Percentiles rank a stretch among this genome's conserved stretches.
Conservation (phyloP, 2,888 invertebrate genomes). For the Hirudinaria manillensis region DNA sequence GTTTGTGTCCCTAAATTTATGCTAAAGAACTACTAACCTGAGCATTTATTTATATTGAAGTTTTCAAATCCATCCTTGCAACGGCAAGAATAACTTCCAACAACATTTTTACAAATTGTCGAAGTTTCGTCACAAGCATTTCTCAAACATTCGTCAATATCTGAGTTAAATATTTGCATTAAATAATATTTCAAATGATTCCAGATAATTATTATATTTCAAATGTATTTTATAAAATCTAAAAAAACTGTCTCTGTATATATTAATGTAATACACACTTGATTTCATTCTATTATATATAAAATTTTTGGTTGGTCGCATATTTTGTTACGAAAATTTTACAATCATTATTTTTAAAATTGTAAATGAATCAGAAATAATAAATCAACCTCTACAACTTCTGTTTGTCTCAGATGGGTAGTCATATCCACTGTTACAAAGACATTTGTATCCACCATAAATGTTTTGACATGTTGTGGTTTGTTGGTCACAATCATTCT, state of each 20-base stretch:
- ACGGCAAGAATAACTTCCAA: neutral
- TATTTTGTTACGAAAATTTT: too few relatives aligned
- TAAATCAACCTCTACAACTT: too few relatives aligned
- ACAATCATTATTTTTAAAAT: too few relatives aligned
- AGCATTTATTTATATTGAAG: neutral
- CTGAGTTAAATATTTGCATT: neutral
- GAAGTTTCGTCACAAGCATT: neutral
- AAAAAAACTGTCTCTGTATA: too few relatives aligned
- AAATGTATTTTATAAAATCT: too few relatives aligned
- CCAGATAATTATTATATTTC: neutral
- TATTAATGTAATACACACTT: too few relatives aligned
- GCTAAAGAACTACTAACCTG: neutral
- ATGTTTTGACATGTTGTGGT: slow-evolving; percentile 4
- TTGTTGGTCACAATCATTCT: neutral
- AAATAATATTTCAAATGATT: neutral
- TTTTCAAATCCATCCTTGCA: neutral
- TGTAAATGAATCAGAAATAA: too few relatives aligned
- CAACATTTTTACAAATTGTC: neutral
- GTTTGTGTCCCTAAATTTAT: too few relatives aligned
- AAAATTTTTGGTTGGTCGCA: too few relatives aligned
- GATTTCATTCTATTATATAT: too few relatives aligned
- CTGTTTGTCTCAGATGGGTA: too few relatives aligned
- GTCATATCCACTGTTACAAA: neutral
- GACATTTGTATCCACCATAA: neutral
- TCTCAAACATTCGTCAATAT: slow-evolving; percentile 5